Base-by-base conservation (phyloP, 2,113 vertebrate genomes). In the Barbus barbus region DNA sequence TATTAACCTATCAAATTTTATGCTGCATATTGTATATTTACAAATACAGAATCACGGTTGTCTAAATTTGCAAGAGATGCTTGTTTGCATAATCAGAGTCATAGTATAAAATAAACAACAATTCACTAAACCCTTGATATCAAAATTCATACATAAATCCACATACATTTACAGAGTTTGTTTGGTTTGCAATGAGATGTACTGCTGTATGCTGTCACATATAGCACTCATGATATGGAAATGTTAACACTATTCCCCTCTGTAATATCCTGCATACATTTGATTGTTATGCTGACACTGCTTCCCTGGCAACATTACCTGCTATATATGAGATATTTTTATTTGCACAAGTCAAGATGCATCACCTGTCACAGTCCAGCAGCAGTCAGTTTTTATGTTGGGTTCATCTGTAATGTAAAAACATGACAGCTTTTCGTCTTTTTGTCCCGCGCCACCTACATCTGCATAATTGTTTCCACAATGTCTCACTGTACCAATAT, bases 111-210 rank as follows among this genome's bases (percentile, higher is more conserved):
- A 67, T 33, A 69, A 36, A 69, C 18, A 69, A 36, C 31, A 38
- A 12, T 69, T 69, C 31, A 69, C 31, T 69, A 22, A 69, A 22
- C 31, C 9, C 8, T 18, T 20, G 18, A 18, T 33, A 65, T 65
- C 28, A 18, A 31, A 33, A 33, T 33, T 20, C 26, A 67, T 33
- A 0, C 16, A 20, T 67, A 20, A 67, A 69, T 22, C 31, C 31
- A 69, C 18, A 11, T n/a, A 38, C 9, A 38, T 71, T 71, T 38
- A 22, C 9, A 22, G 22, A 12, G 33, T 69, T 69, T 38, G 65
- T 69, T 69, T 69, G 65, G 65, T 36, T 69, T 69, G 65, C 33
- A 69, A n/a, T 38, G 65, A 33, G 65, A 69, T 38, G 33, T 38
- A n/a, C 20, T 22, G 65, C 65, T 69, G 33, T 36, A 2, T 9